phyloP scores from a whole-genome alignment of 2,888 invertebrate species.

The Congeria kusceri region DNA sequence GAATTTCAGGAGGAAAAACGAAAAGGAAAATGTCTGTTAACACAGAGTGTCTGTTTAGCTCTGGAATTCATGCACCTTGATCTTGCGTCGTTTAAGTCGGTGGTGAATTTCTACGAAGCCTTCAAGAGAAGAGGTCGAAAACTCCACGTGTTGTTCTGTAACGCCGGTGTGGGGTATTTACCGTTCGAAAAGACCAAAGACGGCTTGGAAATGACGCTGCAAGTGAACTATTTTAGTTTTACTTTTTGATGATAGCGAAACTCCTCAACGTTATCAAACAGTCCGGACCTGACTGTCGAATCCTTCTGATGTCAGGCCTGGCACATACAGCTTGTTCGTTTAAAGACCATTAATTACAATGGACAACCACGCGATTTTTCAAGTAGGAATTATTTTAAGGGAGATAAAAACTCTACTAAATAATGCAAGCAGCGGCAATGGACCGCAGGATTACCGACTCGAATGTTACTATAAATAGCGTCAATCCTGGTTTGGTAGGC shows the following conservation, averaged over 20 bases:
- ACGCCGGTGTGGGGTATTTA: slow-evolving; percentile 49
- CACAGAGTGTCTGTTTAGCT: slow-evolving; percentile 22
- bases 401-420: no score
- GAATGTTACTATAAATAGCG: no score
- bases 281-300: no score
- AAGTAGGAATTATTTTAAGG: no score
- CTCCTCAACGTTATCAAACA: no score
- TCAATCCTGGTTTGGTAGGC: no score
- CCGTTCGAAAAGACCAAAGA: slow-evolving; percentile 61
- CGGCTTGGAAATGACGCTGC: slow-evolving; percentile 60
- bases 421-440: no score
- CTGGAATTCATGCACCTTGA: slow-evolving; percentile 58
- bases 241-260: slow-evolving; percentile 69
- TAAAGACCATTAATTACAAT: no score
- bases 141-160: slow-evolving; percentile 50
- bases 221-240: slow-evolving; percentile 74
- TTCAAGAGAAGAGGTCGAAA: slow-evolving; percentile 50
- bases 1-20: slow-evolving; percentile 29
- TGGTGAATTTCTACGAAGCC: slow-evolving; percentile 43
- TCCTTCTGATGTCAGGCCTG: no score
- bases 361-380: no score
- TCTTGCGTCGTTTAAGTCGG: slow-evolving; percentile 53
- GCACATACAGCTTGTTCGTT: no score
- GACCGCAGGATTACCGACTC: no score
- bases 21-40: slow-evolving; percentile 31